These are phyloP conservation scores for Tetrapedia diversipes DNA, from an alignment of 2,888 invertebrate species.

Conservation along the genomic window DNA sequence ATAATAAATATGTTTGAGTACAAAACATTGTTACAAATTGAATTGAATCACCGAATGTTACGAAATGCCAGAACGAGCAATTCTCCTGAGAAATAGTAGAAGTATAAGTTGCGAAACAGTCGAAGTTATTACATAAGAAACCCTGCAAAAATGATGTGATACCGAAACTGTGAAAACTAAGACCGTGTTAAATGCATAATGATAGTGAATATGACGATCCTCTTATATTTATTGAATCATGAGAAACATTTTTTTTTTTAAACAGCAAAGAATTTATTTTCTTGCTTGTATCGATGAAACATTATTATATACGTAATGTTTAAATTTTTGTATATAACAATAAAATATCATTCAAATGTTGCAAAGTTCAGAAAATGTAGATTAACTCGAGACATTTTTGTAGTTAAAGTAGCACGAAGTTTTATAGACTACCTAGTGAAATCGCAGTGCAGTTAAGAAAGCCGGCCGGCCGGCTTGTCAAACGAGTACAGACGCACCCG, in stretches of 20 bases:
- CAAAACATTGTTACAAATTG: too few relatives aligned
- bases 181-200: not conserved
- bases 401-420: not conserved
- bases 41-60: too few relatives aligned
- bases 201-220: not conserved
- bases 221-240: not conserved
- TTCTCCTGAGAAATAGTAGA: not conserved
- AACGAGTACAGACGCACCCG: slow-evolving; percentile 59
- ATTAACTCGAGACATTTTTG: not conserved
- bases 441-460: slow-evolving; percentile 18
- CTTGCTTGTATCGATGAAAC: not conserved
- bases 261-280: not conserved
- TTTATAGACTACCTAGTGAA: slow-evolving; percentile 1
- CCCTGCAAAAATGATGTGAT: slow-evolving; percentile 40
- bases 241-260: not conserved
- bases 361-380: not conserved
- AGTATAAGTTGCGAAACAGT: slow-evolving; percentile 50
- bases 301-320: not conserved
- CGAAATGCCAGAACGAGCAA: slow-evolving; percentile 11
- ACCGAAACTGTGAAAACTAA: slow-evolving; percentile 15
- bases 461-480: slow-evolving; percentile 69
- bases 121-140: slow-evolving; percentile 45
- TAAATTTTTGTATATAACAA: not conserved
- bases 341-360: too few relatives aligned
- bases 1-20: too few relatives aligned